A percentile compares a stretch with the other conserved stretches of the same genome.
Conservation (phyloP, 2,113 vertebrate species). For the Anolis sagrei region DNA sequence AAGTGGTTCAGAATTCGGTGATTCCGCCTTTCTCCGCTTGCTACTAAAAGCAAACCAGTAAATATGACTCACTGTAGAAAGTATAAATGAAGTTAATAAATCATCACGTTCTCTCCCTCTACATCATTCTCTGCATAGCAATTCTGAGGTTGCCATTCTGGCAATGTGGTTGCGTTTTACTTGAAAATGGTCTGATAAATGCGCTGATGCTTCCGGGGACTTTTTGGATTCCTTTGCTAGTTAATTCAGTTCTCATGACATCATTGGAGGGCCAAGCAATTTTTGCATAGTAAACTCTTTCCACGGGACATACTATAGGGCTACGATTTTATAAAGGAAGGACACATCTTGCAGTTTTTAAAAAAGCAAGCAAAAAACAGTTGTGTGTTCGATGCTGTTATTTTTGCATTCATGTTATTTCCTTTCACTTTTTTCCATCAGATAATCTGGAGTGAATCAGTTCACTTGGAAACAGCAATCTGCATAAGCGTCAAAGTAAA, state of each 20-base stretch:
- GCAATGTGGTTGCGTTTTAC: slow-evolving; percentile 75
- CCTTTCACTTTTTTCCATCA: slow-evolving; percentile 7
- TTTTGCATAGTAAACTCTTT: slow-evolving; percentile 40
- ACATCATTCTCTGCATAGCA: slow-evolving; percentile 54
- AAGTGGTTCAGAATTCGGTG: slow-evolving; percentile 65
- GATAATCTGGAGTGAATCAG: background rate
- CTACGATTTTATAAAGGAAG: background rate
- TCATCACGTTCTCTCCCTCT: slow-evolving; percentile 55
- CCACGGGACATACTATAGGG: slow-evolving; percentile 9
- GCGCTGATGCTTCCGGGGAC: slow-evolving; percentile 65
- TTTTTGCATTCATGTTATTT: slow-evolving; percentile 17
- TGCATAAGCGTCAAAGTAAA: background rate
- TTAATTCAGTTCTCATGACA: slow-evolving; percentile 36
- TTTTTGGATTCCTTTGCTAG: slow-evolving; percentile 45
- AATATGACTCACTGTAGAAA: slow-evolving; percentile 77
- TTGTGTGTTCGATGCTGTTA: background rate
- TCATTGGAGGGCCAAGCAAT: slow-evolving; percentile 43
- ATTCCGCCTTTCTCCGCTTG: slow-evolving; percentile 63
- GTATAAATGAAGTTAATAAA: slow-evolving; percentile 68
- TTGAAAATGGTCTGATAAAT: slow-evolving; percentile 74
- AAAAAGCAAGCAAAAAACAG: background rate
- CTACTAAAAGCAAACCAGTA: slow-evolving; percentile 55
- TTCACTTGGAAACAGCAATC: slow-evolving; percentile 23
- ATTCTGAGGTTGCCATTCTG: slow-evolving; percentile 75
- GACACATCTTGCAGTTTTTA: slow-evolving; percentile 17